Conservation (phyloP, 2,113 vertebrate species). For the Sylvilagus bachmani region DNA sequence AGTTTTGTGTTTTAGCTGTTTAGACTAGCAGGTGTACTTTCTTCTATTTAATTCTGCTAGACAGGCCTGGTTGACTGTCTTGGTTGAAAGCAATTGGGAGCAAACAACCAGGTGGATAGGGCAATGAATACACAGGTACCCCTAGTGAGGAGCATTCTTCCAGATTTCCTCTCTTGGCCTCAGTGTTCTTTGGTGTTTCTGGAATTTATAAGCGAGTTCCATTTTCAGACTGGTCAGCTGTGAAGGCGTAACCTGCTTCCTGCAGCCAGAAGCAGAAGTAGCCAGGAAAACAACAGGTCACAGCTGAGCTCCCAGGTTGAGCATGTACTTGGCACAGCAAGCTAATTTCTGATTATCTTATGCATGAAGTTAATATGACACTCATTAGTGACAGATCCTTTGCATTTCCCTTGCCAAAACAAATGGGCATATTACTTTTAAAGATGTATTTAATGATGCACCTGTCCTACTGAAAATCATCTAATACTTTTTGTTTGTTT, state of each 20-base stretch:
- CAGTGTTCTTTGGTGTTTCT: not conserved
- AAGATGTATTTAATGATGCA: not conserved
- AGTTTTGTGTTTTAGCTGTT: not conserved
- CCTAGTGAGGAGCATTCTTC: not conserved
- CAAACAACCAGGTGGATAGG: not conserved
- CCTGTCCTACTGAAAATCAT: not conserved
- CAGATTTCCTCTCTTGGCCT: not conserved
- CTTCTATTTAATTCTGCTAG: not conserved
- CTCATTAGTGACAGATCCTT: not conserved
- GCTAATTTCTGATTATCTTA: constrained; percentile 21
- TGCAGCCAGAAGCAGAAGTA: not conserved
- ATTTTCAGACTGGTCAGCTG: not conserved
- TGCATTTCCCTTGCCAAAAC: constrained; percentile 18
- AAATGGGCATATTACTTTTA: constrained; percentile 5
- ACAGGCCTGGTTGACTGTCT: not conserved
- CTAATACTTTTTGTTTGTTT: not conserved
- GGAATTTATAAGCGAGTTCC: not conserved
- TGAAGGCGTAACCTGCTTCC: constrained; percentile 14
- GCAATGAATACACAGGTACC: not conserved
- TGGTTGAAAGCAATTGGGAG: not conserved
- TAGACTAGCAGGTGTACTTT: not conserved
- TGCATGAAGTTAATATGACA: not conserved
- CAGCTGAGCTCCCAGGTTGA: constrained; percentile 2
- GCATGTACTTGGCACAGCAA: not conserved
- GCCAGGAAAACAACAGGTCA: constrained; percentile 18